Base-by-base conservation (phyloP, 1,140 invertebrate species). In the Rhyzopertha dominica region DNA sequence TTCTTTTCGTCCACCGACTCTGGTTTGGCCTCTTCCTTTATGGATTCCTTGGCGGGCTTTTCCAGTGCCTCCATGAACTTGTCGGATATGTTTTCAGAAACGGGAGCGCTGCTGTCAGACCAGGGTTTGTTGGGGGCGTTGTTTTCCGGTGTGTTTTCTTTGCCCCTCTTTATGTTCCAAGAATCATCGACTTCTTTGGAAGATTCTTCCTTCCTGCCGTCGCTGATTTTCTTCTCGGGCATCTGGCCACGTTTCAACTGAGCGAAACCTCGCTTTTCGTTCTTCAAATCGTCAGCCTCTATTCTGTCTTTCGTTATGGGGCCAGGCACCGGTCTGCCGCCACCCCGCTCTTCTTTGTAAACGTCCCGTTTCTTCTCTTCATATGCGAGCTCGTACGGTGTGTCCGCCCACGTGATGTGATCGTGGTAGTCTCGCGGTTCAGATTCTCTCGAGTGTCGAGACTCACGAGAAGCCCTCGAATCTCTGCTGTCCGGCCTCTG, bases 241-340 rank as follows among this genome's bases (percentile, higher is more conserved):
- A 54, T 47, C 30, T 55, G 47, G 5, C 62, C 65, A 14, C 74
- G 68, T 44, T 77, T 78, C 20, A 78, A 51, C 44, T 74, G 70
- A 4, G 71, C 77, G 14, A 78, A 51, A 45, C 67, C 72, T 10
- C 76, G 68, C 53, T 77, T 79, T 34, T 78, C 76, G 7, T 56
- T 67, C 30, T 71, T 71, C 12, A 73, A 53, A 51, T 80, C 78
- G 12, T 78, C 75, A 2, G 78, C 77, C 53, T 78, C 78, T 1
- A 80, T 63, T 49, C 78, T 78, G 31, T 81, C 78, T 40, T 75
- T 72, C 2, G 77, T 80, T 2, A 81, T 76, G 1, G 78, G 78
- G 17, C 76, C 76, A 1, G 77, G 75, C 5, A 75, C 72, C 38
- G 71, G 71, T 5, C 66, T 53, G 32, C 68, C 51, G 35, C 58